Base-by-base conservation (phyloP, 2,888 invertebrate species). In the Thecophora atra region DNA sequence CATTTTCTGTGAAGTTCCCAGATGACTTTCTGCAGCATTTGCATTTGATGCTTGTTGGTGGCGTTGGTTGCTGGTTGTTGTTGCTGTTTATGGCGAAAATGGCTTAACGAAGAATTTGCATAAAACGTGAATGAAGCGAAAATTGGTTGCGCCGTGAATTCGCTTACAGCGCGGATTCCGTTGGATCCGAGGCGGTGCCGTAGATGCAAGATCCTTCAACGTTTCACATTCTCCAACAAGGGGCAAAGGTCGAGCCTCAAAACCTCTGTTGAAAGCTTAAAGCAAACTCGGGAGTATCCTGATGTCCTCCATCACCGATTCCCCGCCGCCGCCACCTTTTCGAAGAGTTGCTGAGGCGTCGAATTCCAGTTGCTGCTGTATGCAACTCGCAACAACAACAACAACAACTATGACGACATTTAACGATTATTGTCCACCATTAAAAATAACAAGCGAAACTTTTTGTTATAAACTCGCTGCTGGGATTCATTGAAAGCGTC, bases 361-460 rank as follows among this genome's bases (percentile, higher is more conserved):
- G 63, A 62, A 70, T 51, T 70, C 19, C 62, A 52, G 62, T 63
- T 62, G 70, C 52, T 51, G 26, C 42, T 52, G 30, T 21, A 8
- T 66, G 63, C 68, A 68, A 58, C 62, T 62, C n/a, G 62, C 28
- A 66, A 26, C 66, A 37, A 54, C 13, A 8, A n/a, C 52, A 54
- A 19, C 54, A 54, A 56, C 67, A 37, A 70, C 77, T 73, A 74
- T 74, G 72, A 69, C 74, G 76, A 84, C 83, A 84, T 85, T 84
- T 85, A 85, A 85, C 84, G 85, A 83, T 85, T 85, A 85, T 85
- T 84, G 83, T 80, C 75, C 78, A 58, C 81, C 83, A 85, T 85
- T 85, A 85, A 85, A 85, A 84, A 84, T 85, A 85, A 85, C 84
- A 84, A 85, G 84, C 82, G 82, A 82, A 85, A 84, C 82, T 84